Evolutionary conservation across 2,888 invertebrate genomes (phyloP).

Genomic region (Alitta virens): DNA sequence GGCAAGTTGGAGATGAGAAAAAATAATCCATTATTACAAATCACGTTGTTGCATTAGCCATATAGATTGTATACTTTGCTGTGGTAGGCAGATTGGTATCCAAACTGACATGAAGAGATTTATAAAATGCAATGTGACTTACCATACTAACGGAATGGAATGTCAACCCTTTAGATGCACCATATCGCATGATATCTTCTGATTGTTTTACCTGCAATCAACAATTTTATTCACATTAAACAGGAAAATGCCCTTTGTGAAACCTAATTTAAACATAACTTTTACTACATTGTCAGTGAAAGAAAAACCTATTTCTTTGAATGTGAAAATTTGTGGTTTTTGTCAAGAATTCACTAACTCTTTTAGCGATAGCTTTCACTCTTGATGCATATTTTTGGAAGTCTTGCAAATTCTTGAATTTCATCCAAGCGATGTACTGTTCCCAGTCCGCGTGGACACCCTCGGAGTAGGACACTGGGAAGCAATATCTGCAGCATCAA

Average conservation of each 20-base stretch:
- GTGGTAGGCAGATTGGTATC: no score
- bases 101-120: no score
- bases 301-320: no score
- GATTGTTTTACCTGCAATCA: slow-evolving; percentile 8
- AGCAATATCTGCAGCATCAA: slow-evolving; percentile 33
- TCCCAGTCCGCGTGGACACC: slow-evolving; percentile 40
- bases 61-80: no score
- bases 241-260: no score
- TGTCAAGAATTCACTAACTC: slow-evolving; percentile 23
- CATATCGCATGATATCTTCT: slow-evolving; percentile 3
- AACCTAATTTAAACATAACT: no score
- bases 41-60: neutral
- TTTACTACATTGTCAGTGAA: no score
- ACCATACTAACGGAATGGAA: slow-evolving; percentile 2
- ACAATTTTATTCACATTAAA: no score
- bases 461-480: slow-evolving; percentile 38
- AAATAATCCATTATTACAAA: no score
- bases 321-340: no score
- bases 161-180: neutral
- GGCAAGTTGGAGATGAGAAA: no score
- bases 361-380: slow-evolving; percentile 29
- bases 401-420: slow-evolving; percentile 32
- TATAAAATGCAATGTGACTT: neutral
- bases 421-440: slow-evolving; percentile 35
- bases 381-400: slow-evolving; percentile 35